Evolutionary conservation across 2,888 invertebrate species (phyloP).

Genomic region (Ametastegia equiseti): DNA sequence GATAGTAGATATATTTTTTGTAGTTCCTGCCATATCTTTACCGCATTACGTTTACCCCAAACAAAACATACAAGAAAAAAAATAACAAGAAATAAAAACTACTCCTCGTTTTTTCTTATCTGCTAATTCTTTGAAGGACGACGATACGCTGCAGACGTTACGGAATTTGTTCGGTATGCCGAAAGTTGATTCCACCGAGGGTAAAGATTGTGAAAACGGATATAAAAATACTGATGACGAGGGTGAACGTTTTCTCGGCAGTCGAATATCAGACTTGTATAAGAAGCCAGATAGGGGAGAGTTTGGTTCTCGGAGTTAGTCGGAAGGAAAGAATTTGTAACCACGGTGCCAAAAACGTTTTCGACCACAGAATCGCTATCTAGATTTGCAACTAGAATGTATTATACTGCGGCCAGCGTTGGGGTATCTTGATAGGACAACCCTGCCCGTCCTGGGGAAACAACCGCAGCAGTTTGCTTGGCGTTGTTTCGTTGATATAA

Average conservation of each 20-base stretch:
- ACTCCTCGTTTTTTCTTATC: not conserved
- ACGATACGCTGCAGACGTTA: not conserved
- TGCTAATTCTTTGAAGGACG: not conserved
- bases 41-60: not conserved
- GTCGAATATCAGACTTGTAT: not conserved
- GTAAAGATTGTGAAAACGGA: not conserved
- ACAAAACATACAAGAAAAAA: not conserved
- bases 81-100: not conserved
- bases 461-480: conserved; percentile 46
- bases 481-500: conserved; percentile 50
- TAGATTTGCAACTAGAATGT: conserved; percentile 44
- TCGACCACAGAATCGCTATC: conserved; percentile 31
- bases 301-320: not conserved
- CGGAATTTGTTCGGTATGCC: not conserved
- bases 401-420: conserved; percentile 15
- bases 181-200: not conserved
- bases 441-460: conserved; percentile 7
- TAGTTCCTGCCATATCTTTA: not conserved
- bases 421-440: conserved; percentile 39
- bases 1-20: not conserved
- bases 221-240: not conserved
- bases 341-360: conserved; percentile 23
- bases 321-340: conserved; percentile 41
- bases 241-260: not conserved
- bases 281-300: not conserved